These are phyloP conservation scores for Sarotherodon lohbergeri DNA, from an alignment of 2,113 vertebrate genomes.

Conservation along the genomic window DNA sequence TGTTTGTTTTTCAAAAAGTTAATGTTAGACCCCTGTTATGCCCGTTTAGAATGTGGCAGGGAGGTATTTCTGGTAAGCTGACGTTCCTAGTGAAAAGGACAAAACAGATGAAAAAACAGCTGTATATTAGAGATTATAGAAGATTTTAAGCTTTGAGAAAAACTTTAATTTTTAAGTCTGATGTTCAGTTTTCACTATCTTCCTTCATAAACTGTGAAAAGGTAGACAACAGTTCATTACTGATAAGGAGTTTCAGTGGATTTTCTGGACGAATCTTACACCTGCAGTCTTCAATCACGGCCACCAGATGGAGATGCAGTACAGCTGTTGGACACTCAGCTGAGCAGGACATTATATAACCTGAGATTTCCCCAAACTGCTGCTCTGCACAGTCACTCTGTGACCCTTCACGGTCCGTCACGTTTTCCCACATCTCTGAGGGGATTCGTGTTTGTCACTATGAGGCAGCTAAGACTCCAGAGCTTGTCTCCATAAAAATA, in stretches of 20 bases:
- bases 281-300: not conserved
- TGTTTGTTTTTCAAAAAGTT: not conserved
- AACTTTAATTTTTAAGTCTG: no score
- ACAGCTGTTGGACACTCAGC: not conserved
- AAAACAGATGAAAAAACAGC: not conserved
- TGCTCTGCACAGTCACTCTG: slow-evolving; percentile 16
- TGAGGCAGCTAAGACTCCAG: not conserved
- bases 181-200: not conserved
- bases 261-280: not conserved
- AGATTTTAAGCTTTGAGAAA: no score
- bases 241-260: not conserved
- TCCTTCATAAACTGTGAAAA: not conserved
- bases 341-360: not conserved
- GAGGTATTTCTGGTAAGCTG: rapidly evolving
- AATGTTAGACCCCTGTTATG: no score
- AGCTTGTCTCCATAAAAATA: not conserved
- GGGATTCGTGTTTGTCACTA: not conserved
- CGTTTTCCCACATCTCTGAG: not conserved
- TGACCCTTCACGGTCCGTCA: not conserved
- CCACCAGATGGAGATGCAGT: slow-evolving; percentile 26
- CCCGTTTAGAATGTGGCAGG: not conserved
- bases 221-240: not conserved
- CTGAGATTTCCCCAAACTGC: not conserved
- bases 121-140: no score
- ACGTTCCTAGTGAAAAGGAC: not conserved